A percentile compares a stretch with the other conserved stretches of the same genome.
Evolutionary conservation across 2,888 invertebrate genomes (phyloP).

Genomic region (Lucinisca nassula): DNA sequence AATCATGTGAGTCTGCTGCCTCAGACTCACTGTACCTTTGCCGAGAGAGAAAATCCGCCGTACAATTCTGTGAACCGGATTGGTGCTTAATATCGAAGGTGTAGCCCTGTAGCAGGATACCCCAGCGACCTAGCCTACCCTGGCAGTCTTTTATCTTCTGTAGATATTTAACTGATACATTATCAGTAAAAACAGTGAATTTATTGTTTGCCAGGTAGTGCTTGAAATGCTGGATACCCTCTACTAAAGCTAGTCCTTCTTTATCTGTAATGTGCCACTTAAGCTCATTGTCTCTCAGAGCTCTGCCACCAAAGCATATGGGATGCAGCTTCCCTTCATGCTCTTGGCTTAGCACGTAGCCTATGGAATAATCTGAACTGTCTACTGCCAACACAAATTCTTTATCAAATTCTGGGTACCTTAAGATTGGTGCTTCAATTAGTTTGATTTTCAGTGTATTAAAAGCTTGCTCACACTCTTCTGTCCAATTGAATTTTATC

Average conservation of each 20-base stretch:
- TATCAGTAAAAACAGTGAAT: constrained; percentile 64
- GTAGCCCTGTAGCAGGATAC: constrained; percentile 20
- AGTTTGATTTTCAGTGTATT: constrained; percentile 34
- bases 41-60: neutral
- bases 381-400: constrained; percentile 68
- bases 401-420: constrained; percentile 59
- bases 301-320: constrained; percentile 66
- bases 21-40: constrained; percentile 6
- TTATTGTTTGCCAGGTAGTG: constrained; percentile 43
- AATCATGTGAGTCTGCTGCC: neutral
- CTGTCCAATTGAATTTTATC: constrained; percentile 56
- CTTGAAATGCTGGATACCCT: constrained; percentile 53
- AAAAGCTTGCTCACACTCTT: constrained; percentile 50
- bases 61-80: neutral
- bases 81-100: neutral
- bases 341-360: constrained; percentile 54
- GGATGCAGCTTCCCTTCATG: constrained; percentile 39
- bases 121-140: constrained; percentile 57
- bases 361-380: constrained; percentile 40
- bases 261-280: constrained; percentile 46
- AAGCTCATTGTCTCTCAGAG: constrained; percentile 39
- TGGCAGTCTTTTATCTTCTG: constrained; percentile 37
- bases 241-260: constrained; percentile 63
- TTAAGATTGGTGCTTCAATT: constrained; percentile 62
- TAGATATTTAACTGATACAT: constrained; percentile 46